These are phyloP conservation scores for Salticus scenicus DNA, from an alignment of 2,888 invertebrate genomes.

Conservation along the genomic window DNA sequence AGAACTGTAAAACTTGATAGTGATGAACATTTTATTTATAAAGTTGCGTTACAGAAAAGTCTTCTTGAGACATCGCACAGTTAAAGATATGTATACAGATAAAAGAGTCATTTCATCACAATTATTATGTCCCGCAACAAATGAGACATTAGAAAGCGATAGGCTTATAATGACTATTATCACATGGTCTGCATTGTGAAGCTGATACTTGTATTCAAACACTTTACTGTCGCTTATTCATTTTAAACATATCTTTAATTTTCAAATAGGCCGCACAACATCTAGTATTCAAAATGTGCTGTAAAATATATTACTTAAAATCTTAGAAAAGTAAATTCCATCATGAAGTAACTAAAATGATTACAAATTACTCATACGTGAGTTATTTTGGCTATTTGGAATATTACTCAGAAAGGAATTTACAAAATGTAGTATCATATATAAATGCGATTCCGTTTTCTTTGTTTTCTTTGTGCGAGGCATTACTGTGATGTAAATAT, in stretches of 20 bases:
- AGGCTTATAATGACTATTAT: constrained; percentile 68
- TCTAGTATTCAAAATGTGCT: constrained; percentile 23
- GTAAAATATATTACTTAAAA: constrained; percentile 18
- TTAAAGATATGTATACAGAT: constrained; percentile 70
- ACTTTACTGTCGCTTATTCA: background rate
- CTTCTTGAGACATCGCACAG: constrained; percentile 66
- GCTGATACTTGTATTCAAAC: constrained; percentile 31
- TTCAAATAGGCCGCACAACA: constrained; percentile 17
- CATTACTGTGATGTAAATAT: too few species aligned
- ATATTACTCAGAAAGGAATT: too few species aligned
- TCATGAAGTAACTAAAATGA: too few species aligned
- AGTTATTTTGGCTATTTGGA: too few species aligned
- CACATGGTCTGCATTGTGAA: constrained; percentile 66
- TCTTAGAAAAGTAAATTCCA: too few species aligned
- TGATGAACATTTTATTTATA: constrained; percentile 69
- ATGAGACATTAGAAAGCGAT: constrained; percentile 62
- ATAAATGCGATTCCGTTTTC: too few species aligned
- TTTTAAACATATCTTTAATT: constrained; percentile 35
- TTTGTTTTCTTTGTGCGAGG: too few species aligned
- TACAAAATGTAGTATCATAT: too few species aligned
- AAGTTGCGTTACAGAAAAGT: constrained; percentile 69
- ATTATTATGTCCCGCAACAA: constrained; percentile 61
- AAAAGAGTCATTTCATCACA: constrained; percentile 69
- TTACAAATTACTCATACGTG: too few species aligned
- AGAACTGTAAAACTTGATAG: constrained; percentile 24